phyloP scores from a whole-genome alignment of 2,888 invertebrate genomes.

The Conus canariensis region DNA sequence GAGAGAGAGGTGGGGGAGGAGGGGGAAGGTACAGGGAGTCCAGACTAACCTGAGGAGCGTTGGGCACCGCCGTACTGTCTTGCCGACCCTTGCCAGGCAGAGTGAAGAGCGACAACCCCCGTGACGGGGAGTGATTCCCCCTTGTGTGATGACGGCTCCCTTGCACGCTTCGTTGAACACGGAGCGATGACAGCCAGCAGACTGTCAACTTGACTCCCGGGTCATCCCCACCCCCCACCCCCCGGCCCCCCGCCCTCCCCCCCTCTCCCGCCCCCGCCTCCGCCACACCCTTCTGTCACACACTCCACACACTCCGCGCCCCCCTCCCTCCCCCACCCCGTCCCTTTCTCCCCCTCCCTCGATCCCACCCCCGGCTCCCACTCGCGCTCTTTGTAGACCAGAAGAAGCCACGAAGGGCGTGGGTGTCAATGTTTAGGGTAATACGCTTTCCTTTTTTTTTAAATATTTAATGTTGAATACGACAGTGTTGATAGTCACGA shows the following conservation, averaged over 20 bases:
- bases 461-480: too few species aligned
- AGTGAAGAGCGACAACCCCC: background rate
- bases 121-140: slow-evolving; percentile 5
- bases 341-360: too few species aligned
- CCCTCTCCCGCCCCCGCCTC: background rate
- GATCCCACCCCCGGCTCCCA: background rate
- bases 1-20: too few species aligned
- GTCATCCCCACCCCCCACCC: background rate
- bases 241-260: too few species aligned
- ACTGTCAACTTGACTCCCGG: background rate
- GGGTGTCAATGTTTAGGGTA: too few species aligned
- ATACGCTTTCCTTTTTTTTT: too few species aligned
- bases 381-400: background rate
- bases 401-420: too few species aligned
- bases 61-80: too few species aligned
- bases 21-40: too few species aligned
- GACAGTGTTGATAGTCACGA: too few species aligned
- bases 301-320: background rate
- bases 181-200: slow-evolving; percentile 3
- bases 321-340: background rate
- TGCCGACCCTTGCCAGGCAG: too few species aligned
- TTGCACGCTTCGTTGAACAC: background rate
- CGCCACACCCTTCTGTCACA: background rate
- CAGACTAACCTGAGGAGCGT: background rate
- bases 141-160: background rate